These are phyloP conservation scores for Wasmannia auropunctata DNA, from an alignment of 1,140 invertebrate species.

Conservation along the genomic window DNA sequence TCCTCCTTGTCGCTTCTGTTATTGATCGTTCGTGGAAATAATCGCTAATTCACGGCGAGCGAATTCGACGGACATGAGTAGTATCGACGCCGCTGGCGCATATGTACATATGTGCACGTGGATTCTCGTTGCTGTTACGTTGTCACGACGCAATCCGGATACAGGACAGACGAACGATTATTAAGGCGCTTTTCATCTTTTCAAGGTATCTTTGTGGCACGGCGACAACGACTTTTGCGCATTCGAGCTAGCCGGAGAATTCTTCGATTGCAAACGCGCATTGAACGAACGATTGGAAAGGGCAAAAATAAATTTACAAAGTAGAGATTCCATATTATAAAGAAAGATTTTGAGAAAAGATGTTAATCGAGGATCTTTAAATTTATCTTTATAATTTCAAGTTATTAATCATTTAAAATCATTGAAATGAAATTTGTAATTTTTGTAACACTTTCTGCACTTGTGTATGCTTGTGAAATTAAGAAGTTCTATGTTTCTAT, in stretches of 20 bases:
- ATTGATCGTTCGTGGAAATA: background rate
- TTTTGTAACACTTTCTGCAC: background rate
- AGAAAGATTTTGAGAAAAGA: background rate
- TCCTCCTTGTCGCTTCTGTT: background rate
- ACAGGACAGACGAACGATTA: slow-evolving; percentile 26
- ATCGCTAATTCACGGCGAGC: background rate
- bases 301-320: background rate
- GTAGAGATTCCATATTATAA: background rate
- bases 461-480: background rate
- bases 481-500: background rate
- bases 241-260: slow-evolving; percentile 30
- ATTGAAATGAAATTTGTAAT: background rate
- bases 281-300: background rate
- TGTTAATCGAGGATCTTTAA: background rate
- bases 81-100: background rate
- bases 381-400: background rate
- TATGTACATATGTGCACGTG: background rate
- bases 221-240: background rate
- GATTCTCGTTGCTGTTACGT: slow-evolving; percentile 1
- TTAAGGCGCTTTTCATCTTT: slow-evolving; percentile 32
- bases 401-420: background rate
- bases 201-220: background rate
- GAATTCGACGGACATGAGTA: background rate
- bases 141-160: background rate
- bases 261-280: background rate